Evolutionary conservation across 2,888 invertebrate species (phyloP).

Genomic region (Drosophila picticornis): DNA sequence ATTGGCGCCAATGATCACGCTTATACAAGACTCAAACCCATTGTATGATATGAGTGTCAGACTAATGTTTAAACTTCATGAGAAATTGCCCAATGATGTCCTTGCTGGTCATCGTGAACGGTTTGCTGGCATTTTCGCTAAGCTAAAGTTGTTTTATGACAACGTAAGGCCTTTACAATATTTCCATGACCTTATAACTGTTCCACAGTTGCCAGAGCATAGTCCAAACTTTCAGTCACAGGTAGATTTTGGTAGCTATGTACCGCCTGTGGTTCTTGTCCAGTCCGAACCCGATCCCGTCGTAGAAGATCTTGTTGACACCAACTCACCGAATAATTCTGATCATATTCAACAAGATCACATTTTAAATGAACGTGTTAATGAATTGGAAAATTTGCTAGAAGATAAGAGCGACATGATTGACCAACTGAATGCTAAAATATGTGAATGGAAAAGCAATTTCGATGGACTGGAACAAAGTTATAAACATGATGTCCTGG

Average conservation of each 20-base stretch:
- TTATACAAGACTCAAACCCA: conserved; percentile 97
- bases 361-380: conserved; percentile 55
- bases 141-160: conserved; percentile 96
- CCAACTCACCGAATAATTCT: conserved; percentile 53
- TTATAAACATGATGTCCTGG: conserved; percentile 61
- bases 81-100: conserved; percentile 95
- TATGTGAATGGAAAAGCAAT: conserved; percentile 70
- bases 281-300: conserved; percentile 86
- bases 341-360: conserved; percentile 45
- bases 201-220: conserved; percentile 95
- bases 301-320: conserved; percentile 84
- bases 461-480: conserved; percentile 52
- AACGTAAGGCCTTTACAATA: conserved; percentile 97
- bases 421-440: conserved; percentile 60
- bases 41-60: conserved; percentile 98
- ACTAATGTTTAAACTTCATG: conserved; percentile 97
- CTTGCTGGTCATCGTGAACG: conserved; percentile 95
- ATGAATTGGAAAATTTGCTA: conserved; percentile 74
- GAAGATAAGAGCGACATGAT: conserved; percentile 81
- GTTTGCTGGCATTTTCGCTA: conserved; percentile 95
- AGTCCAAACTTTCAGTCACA: conserved; percentile 97
- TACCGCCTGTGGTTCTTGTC: conserved; percentile 95
- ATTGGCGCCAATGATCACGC: conserved; percentile 96
- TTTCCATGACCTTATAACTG: conserved; percentile 97
- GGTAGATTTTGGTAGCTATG: conserved; percentile 96